Evolutionary conservation across 2,113 vertebrate species (phyloP).

Genomic region (Pimephales promelas): DNA sequence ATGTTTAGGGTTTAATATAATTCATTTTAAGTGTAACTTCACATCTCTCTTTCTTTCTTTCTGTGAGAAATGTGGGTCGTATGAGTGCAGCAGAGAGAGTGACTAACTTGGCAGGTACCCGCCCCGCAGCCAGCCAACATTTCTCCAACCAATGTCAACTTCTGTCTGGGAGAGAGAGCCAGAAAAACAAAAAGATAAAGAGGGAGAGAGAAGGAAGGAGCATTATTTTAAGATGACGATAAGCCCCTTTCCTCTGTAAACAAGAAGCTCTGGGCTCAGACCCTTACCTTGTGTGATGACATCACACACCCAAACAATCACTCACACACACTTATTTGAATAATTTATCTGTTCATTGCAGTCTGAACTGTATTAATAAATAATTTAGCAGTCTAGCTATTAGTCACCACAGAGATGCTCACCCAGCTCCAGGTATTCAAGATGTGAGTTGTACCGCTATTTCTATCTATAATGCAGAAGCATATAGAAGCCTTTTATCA

Average conservation of each 20-base stretch:
- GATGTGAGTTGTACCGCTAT: background rate
- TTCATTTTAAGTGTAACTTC: no score
- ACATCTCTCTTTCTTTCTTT: no score
- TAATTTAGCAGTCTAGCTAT: constrained; percentile 53
- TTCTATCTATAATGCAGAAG: constrained; percentile 16
- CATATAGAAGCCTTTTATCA: background rate
- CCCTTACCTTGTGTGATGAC: background rate
- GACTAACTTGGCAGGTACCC: constrained; percentile 81
- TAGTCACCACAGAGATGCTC: constrained; percentile 43
- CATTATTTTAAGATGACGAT: background rate
- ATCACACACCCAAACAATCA: constrained; percentile 6
- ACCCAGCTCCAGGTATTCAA: constrained; percentile 32
- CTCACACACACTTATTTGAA: constrained; percentile 15
- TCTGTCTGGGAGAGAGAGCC: constrained; percentile 69
- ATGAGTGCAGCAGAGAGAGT: background rate
- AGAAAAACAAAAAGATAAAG: constrained; percentile 19
- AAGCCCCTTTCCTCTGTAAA: constrained; percentile 20
- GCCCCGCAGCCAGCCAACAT: constrained; percentile 85
- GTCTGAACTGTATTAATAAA: constrained; percentile 47
- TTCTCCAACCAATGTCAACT: constrained; percentile 79
- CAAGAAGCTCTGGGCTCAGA: background rate
- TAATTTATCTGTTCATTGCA: constrained; percentile 48
- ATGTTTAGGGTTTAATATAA: no score
- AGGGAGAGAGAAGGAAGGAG: constrained; percentile 21
- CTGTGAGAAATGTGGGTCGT: background rate